These are phyloP conservation scores for Orestias chungarensis DNA, from an alignment of 2,797 vertebrate genomes.

Conservation along the genomic window DNA sequence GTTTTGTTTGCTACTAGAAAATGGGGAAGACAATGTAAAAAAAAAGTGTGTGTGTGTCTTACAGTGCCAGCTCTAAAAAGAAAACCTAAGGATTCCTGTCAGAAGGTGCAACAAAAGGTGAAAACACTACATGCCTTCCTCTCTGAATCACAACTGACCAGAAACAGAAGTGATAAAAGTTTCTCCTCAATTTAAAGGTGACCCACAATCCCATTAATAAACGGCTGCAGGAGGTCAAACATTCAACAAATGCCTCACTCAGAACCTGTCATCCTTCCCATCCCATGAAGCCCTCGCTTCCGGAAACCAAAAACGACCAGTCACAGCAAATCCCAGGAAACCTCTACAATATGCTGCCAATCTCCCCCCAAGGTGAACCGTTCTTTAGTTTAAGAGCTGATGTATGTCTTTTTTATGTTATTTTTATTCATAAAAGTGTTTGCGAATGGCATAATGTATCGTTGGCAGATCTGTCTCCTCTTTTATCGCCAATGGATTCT, in stretches of 20 bases:
- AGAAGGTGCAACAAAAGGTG: slow-evolving; percentile 80
- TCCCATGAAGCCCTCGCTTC: slow-evolving; percentile 19
- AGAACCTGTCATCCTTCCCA: slow-evolving; percentile 26
- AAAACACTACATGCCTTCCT: slow-evolving; percentile 23
- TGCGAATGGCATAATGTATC: neutral
- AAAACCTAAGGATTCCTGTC: slow-evolving; percentile 52
- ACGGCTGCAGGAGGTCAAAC: slow-evolving; percentile 36
- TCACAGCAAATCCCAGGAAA: slow-evolving; percentile 25
- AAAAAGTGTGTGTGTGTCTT: slow-evolving; percentile 29
- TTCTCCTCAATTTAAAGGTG: slow-evolving; percentile 60
- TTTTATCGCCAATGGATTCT: slow-evolving; percentile 76
- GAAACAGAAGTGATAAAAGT: slow-evolving; percentile 7
- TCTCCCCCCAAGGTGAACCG: slow-evolving; percentile 75
- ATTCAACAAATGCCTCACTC: slow-evolving; percentile 37
- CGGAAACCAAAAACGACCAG: slow-evolving; percentile 37
- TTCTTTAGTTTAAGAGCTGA: neutral
- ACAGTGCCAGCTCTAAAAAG: slow-evolving; percentile 78
- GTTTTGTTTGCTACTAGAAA: too few relatives aligned
- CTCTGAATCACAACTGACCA: neutral
- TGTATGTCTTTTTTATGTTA: neutral
- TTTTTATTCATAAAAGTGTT: neutral
- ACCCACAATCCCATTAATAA: slow-evolving; percentile 35
- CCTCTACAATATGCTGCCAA: slow-evolving; percentile 50
- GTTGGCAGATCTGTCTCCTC: slow-evolving; percentile 69
- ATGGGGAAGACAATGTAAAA: too few relatives aligned